phyloP scores from a whole-genome alignment of 2,797 vertebrate species.

The Limnodromus scolopaceus region DNA sequence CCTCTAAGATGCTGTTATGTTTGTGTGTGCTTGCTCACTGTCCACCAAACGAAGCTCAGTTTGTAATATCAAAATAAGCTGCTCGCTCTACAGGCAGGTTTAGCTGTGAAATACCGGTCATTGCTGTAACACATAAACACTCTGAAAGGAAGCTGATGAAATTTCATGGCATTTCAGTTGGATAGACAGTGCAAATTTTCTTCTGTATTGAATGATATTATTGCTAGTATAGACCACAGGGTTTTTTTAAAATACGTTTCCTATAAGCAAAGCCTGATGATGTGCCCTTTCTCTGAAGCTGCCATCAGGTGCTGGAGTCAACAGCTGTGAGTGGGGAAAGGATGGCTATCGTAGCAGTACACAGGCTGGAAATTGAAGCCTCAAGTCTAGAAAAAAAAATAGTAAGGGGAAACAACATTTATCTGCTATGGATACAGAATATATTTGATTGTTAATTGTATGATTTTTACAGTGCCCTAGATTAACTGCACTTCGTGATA shows the following conservation, averaged over 20 bases:
- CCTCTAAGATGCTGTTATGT: not conserved
- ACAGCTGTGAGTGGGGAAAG: not conserved
- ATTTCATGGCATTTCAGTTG: not conserved
- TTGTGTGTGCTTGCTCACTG: not conserved
- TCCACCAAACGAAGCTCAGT: not conserved
- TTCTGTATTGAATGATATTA: not conserved
- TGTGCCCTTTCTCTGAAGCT: not conserved
- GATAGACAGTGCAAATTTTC: not conserved
- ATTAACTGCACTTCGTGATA: not conserved
- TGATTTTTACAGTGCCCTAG: not conserved
- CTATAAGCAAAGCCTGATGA: not conserved
- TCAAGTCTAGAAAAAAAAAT: not conserved
- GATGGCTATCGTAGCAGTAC: not conserved
- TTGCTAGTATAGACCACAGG: rapidly evolving
- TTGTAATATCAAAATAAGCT: not conserved
- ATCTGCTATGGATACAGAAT: not conserved
- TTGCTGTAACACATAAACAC: not conserved
- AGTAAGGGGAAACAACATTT: not conserved
- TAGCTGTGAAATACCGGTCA: not conserved
- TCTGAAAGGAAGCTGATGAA: not conserved
- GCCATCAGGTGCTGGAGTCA: not conserved
- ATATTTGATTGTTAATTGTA: not conserved
- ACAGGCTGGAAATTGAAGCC: not conserved
- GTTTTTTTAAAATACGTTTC: not conserved
- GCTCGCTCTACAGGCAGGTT: not conserved